phyloP scores from a whole-genome alignment of 2,113 vertebrate genomes.

The Symphodus melops region DNA sequence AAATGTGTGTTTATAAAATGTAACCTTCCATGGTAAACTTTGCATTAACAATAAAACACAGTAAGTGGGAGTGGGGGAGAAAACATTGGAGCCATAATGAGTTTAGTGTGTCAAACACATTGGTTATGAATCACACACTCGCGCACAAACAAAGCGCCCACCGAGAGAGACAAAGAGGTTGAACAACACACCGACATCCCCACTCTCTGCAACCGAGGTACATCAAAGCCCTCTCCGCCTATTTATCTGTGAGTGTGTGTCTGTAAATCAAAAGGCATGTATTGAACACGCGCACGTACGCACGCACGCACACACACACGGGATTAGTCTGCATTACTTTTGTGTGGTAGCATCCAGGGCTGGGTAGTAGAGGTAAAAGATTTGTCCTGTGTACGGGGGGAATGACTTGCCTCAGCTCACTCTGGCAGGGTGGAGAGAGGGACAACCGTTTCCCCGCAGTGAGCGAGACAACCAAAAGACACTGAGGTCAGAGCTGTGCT shows the following conservation, averaged over 20 bases:
- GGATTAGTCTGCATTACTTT: constrained; percentile 54
- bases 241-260: constrained; percentile 67
- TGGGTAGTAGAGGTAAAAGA: constrained; percentile 56
- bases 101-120: constrained; percentile 48
- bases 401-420: constrained; percentile 73
- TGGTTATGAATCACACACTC: constrained; percentile 47
- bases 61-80: neutral
- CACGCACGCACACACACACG: constrained; percentile 7
- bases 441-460: constrained; percentile 65
- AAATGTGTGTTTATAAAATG: neutral
- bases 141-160: constrained; percentile 31
- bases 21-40: too few relatives aligned
- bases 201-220: constrained; percentile 53
- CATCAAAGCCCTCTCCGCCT: constrained; percentile 74
- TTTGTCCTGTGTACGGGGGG: constrained; percentile 64
- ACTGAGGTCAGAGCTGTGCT: constrained; percentile 75
- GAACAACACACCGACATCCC: constrained; percentile 68
- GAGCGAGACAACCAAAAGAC: constrained; percentile 42
- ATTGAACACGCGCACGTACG: constrained; percentile 37
- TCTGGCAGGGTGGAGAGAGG: constrained; percentile 62
- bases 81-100: constrained; percentile 42
- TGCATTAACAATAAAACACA: constrained; percentile 1
- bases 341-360: constrained; percentile 49
- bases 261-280: constrained; percentile 76
- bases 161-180: constrained; percentile 64